Evolutionary conservation across 2,888 invertebrate genomes (phyloP), one percentile per base, ranked within the genome.

Genomic region (Dryobota labecula): DNA sequence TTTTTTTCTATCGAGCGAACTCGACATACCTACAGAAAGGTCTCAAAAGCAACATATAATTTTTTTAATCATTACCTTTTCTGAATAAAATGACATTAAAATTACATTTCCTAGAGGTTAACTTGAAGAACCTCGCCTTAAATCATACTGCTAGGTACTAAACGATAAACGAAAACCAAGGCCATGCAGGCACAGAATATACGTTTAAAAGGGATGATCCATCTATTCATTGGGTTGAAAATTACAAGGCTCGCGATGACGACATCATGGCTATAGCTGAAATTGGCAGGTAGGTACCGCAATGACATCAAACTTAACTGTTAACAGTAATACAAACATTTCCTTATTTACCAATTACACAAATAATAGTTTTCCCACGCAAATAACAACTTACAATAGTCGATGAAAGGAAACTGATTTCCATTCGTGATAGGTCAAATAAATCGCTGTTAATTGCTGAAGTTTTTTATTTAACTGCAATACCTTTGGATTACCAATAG

Each of bases 341-440:
- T 54, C 70, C 74, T 20, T 45, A 38, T 61, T 49, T 0, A 47
- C 56, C 38, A 65, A 71, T 56, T 47, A 65, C 53, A 65, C 41
- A 65, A 61, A 62, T 61, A 77, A 57, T 15, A n/a, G 47, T 62
- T 56, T 70, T 70, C 76, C 70, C 76, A 76, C 75, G 58, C 47
- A 61, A 74, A 58, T 45, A 60, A 49, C 74, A 24, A 43, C n/a
- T 43, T 13, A 51, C 70, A 76, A 60, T 60, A 51, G 58, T 41
- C 61, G 62, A 75, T 70, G 47, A 76, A 70, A 70, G 53, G 51
- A 18, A 62, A 54, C 66, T 41, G 66, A 62, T 49, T 65, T 33
- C 20, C 62, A 65, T 78, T 66, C 65, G 69, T 74, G 69, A 72
- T 76, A 71, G 73, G 66, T 66, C 58, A 68, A 67, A 77, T 66